Conservation (phyloP, 2,113 vertebrate genomes). For the Aldabrachelys gigantea region DNA sequence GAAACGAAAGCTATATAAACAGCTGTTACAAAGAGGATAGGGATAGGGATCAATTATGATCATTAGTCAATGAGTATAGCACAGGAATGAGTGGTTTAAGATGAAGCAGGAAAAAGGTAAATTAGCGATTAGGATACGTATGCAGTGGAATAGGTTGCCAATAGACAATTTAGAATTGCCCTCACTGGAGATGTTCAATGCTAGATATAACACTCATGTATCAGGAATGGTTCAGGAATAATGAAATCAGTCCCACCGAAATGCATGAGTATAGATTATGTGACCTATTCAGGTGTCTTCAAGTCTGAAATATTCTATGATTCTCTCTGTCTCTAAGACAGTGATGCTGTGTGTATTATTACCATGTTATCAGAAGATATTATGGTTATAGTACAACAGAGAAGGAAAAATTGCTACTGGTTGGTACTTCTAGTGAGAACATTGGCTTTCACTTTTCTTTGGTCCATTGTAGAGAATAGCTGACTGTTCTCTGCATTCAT, state of each 20-base stretch:
- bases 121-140: neutral
- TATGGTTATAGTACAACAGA: neutral
- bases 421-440: neutral
- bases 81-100: neutral
- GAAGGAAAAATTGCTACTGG: neutral
- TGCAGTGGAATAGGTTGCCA: neutral
- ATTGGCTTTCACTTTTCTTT: conserved; percentile 4
- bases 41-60: neutral
- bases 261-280: neutral
- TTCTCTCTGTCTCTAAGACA: neutral
- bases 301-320: neutral
- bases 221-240: neutral
- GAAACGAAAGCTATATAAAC: neutral
- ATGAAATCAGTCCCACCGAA: neutral
- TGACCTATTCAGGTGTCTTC: neutral
- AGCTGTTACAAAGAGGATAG: neutral
- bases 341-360: neutral
- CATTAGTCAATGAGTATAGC: neutral
- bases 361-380: neutral
- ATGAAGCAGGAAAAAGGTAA: neutral
- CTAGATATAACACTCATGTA: neutral
- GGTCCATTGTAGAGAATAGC: neutral
- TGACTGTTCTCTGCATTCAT: conserved; percentile 30
- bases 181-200: neutral
- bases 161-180: neutral